These are phyloP conservation scores for Caloenas nicobarica DNA, from an alignment of 2,113 vertebrate genomes.

Conservation along the genomic window DNA sequence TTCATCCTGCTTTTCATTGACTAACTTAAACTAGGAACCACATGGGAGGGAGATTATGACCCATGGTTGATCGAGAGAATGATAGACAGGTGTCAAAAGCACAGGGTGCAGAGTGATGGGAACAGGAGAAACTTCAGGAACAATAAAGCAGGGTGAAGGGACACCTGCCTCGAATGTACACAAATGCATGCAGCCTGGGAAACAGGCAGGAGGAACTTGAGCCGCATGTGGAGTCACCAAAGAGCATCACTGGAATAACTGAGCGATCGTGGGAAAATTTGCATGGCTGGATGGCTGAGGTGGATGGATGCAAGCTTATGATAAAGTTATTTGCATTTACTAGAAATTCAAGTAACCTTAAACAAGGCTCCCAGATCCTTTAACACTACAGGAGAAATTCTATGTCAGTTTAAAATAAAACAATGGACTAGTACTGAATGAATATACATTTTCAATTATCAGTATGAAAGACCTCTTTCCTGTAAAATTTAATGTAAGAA, in stretches of 20 bases:
- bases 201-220: background rate
- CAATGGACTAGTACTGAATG: background rate
- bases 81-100: background rate
- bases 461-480: background rate
- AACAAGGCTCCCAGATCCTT: background rate
- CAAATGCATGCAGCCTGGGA: background rate
- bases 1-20: background rate
- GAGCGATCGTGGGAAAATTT: background rate
- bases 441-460: background rate
- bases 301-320: background rate
- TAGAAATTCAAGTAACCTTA: background rate
- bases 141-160: background rate
- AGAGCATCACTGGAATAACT: background rate
- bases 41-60: background rate
- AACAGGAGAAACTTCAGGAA: background rate
- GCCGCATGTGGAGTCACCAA: background rate
- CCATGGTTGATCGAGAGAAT: background rate
- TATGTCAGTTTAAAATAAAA: background rate
- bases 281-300: rapidly evolving
- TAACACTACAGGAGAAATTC: background rate
- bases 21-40: background rate
- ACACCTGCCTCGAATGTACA: background rate
- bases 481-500: background rate
- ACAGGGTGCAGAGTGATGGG: background rate
- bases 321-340: background rate